Evolutionary conservation across 2,797 vertebrate species (phyloP), one percentile per base, ranked within the genome.

Genomic region (Coilia nasus): DNA sequence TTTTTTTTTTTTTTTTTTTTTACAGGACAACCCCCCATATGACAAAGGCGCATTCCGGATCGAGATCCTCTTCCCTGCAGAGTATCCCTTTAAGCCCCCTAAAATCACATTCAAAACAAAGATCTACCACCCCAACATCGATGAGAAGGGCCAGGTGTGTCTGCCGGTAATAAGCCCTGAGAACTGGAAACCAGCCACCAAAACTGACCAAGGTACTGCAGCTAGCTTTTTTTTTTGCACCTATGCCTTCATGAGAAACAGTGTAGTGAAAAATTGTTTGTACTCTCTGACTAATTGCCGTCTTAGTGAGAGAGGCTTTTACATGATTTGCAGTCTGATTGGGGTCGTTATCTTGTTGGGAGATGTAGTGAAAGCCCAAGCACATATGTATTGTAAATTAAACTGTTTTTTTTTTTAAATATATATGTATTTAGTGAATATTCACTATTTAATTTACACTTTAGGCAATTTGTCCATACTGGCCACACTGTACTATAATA

Each of bases 61-160:
- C 75, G 98, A 99, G 95, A 97, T 99, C 88, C 96, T 96, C 93
- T 99, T 99, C 90, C 98, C 98, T 59, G 96, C 96, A 86, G 98
- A 99, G 92, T 99, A 99, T 87, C 98, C 98, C 50, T 99, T 99
- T 94, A 99, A 99, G 92, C 98, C 98, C 81, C 98, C 98, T 46
- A 99, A 98, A 95, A 97, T 99, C 94, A 98, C 97, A 3, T 99
- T 99, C 95, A 99, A 98, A 96, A 99, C 98, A 84, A 99, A 99
- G 93, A 99, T 99, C 95, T 99, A 99, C 93, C 98, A 99, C 89
- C 98, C 98, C 82, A 99, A 99, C 94, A 97, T 99, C 1, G 98
- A 99, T 86, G 98, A 99, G 95, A 99, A 99, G 91, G 98, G 98
- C 46, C 98, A 99, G 93, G 97, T 99, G 81, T 99, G 98, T 90